Evolutionary conservation across 2,113 vertebrate genomes (phyloP), one percentile per base, ranked within the genome.

Genomic region (Pagrus major): DNA sequence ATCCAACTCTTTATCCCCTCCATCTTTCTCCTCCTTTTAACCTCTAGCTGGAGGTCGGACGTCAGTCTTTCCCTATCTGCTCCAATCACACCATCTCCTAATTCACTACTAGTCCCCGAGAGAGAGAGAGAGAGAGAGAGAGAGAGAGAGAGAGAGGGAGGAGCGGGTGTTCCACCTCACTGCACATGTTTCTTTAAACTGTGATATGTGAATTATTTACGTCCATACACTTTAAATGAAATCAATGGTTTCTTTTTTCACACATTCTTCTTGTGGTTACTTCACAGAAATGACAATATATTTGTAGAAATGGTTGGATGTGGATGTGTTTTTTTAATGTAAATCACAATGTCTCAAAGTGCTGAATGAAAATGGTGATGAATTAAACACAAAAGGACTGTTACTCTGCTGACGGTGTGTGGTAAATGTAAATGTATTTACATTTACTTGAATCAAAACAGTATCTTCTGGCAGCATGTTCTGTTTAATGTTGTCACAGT

Each of bases 31-130:
- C 27, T 75, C 56, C n/a, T 67, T n/a, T 65, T 70, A 76, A 77
- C 49, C 77, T 76, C 72, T 27, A 65, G 74, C 33, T 80, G 71
- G 80, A 87, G 87, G 91, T 90, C 86, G 74, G 64, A 65, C 77
- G 76, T 75, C 71, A 76, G 60, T 81, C 54, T 86, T 78, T 83
- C 82, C 83, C 35, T 77, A 59, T 89, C 78, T 72, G 46, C 51
- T 86, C 77, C 86, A 86, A 89, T 90, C 81, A 82, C 59, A 86
- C 56, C 63, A 86, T 90, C 88, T 85, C 72, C 81, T 72, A 70
- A 68, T 76, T 90, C 79, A 76, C 70, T 78, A 74, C 55, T 56
- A 78, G 77, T 80, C 79, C 51, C 42, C 76, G 39, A 74, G n/a
- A n/a, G n/a, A n/a, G n/a, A n/a, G 58, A 61, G 65, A n/a, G n/a